Conservation (phyloP, 2,113 vertebrate species). For the Thinocorus orbignyianus region DNA sequence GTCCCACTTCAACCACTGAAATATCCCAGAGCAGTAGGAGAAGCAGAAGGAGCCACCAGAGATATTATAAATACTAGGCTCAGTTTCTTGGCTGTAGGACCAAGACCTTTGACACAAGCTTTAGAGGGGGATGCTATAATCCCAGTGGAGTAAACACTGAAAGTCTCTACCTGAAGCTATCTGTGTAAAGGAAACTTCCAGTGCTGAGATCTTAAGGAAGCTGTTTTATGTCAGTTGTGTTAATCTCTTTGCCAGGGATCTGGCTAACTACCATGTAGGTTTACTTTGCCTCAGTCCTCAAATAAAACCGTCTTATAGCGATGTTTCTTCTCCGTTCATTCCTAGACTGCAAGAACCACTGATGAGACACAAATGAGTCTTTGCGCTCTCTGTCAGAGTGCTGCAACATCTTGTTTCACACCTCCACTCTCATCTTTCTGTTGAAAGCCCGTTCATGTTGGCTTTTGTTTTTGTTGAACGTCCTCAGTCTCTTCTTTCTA, state of each 20-base stretch:
- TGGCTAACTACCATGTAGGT: background rate
- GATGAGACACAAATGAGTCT: background rate
- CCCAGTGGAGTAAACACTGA: background rate
- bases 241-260: background rate
- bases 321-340: background rate
- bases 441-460: background rate
- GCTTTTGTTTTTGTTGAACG: background rate
- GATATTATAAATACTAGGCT: background rate
- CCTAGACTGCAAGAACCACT: background rate
- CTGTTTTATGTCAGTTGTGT: background rate
- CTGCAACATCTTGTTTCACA: background rate
- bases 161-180: background rate
- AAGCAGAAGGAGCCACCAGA: background rate
- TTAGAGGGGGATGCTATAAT: background rate
- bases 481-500: background rate
- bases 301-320: background rate
- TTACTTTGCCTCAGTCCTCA: background rate
- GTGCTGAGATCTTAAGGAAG: background rate
- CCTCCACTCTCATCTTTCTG: background rate
- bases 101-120: background rate
- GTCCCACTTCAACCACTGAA: background rate
- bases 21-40: background rate
- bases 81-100: background rate
- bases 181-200: background rate
- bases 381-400: background rate